A percentile compares a stretch with the other conserved stretches of the same genome.
Conservation (phyloP, 2,797 vertebrate species). For the Lagodon rhomboides region DNA sequence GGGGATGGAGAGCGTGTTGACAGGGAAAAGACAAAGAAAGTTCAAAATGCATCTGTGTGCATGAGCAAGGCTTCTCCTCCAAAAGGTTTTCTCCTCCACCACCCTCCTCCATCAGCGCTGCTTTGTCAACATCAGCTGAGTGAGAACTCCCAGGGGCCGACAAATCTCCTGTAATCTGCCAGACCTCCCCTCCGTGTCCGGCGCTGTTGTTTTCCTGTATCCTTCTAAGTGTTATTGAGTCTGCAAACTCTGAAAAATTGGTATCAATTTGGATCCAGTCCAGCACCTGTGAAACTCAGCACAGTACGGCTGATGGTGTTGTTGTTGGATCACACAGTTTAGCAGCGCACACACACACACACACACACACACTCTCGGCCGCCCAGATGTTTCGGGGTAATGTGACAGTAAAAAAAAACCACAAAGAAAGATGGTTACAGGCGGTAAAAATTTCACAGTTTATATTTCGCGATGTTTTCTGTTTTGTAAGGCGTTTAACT, state of each 20-base stretch:
- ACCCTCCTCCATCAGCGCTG: slow-evolving; percentile 61
- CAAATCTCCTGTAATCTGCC: slow-evolving; percentile 75
- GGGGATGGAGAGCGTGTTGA: slow-evolving; percentile 42
- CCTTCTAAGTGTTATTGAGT: slow-evolving; percentile 76
- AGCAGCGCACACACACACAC: slow-evolving; percentile 30
- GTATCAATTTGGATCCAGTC: slow-evolving; percentile 71
- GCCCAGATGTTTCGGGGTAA: slow-evolving; percentile 69
- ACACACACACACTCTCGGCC: slow-evolving; percentile 45
- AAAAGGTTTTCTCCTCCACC: background rate
- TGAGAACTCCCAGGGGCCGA: slow-evolving; percentile 67
- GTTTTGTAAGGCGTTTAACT: slow-evolving; percentile 53
- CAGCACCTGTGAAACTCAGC: slow-evolving; percentile 63
- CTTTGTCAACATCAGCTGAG: slow-evolving; percentile 77
- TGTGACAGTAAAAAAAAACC: slow-evolving; percentile 64
- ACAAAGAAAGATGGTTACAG: slow-evolving; percentile 58
- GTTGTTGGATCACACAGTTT: slow-evolving; percentile 50
- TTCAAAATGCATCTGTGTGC: slow-evolving; percentile 47
- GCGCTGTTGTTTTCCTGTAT: slow-evolving; percentile 62
- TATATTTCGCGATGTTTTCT: slow-evolving; percentile 41
- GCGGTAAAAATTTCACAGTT: slow-evolving; percentile 51
- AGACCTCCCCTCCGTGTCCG: slow-evolving; percentile 64
- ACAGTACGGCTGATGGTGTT: slow-evolving; percentile 28
- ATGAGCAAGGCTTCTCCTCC: slow-evolving; percentile 39
- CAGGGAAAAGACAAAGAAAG: slow-evolving; percentile 67
- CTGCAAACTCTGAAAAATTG: slow-evolving; percentile 68